Base-by-base conservation (phyloP, 2,113 vertebrate species). In the Isurus oxyrinchus region DNA sequence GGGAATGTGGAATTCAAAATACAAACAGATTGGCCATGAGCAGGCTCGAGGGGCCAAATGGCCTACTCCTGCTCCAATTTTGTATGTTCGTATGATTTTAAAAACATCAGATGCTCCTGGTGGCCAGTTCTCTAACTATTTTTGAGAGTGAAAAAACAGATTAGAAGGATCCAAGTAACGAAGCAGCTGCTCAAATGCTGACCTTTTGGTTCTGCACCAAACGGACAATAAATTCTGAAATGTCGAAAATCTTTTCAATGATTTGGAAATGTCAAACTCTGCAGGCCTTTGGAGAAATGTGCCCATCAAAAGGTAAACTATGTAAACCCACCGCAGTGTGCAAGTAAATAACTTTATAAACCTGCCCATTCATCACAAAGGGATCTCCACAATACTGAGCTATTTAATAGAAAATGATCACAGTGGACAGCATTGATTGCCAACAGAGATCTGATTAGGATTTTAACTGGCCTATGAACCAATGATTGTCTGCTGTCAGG, bases 221-320 rank as follows among this genome's bases (percentile, higher is more conserved):
- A 8, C 27, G 40, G 61, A 67, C 66, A 49, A 72, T 95, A 14
- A 23, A 49, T 95, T 53, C 25, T 35, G 35, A 95, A 95, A 5
- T n/a, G 31, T 61, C n/a, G 27, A 2, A 95, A 72, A 72, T 93
- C 55, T 95, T 95, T 95, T 72, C 94, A 72, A 69, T 72, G 94
- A 67, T 67, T 95, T 95, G 94, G 27, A 69, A 95, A 95, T 95
- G 94, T 72, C 66, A 95, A 67, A 72, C 40, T 49, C 66, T 69
- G 44, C 27, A 55, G 49, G 94, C 13, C 23, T 72, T 72, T 53
- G 63, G n/a, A 66, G 8, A 40, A 95, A 31, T 16, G 27, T 72
- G 94, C 53, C 49, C 67, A 69, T 55, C n/a, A 44, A 95, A 95
- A 8, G 61, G 40, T 95, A 67, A 44, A 59, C 13, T 66, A 94